Conservation (phyloP, 2,113 vertebrate genomes). For the Notechis scutatus region DNA sequence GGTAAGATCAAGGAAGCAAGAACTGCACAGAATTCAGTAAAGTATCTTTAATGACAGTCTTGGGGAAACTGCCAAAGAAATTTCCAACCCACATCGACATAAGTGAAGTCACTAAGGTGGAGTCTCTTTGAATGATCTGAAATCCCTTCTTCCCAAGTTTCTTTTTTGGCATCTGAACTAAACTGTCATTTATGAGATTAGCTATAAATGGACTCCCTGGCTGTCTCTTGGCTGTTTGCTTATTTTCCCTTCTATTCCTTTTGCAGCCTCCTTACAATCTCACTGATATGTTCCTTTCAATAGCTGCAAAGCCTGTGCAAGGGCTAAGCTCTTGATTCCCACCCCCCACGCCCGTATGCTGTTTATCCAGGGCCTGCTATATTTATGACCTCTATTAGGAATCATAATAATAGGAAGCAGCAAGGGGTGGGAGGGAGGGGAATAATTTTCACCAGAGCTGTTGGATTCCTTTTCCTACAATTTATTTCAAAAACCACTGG, state of each 20-base stretch:
- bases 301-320: accelerated
- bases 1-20: neutral
- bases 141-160: neutral
- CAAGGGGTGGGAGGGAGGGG: neutral
- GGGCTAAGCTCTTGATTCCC: neutral
- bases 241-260: neutral
- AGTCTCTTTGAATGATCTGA: neutral
- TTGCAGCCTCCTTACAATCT: neutral
- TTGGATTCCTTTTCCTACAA: conserved; percentile 7
- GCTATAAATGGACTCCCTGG: neutral
- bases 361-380: neutral
- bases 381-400: neutral
- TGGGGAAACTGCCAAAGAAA: neutral
- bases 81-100: neutral
- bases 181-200: neutral
- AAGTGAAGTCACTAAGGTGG: neutral
- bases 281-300: conserved; percentile 23
- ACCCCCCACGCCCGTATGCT: neutral
- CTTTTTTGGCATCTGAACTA: neutral
- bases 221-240: neutral
- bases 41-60: neutral
- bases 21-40: neutral
- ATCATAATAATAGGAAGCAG: conserved; percentile 19
- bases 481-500: neutral
- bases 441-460: accelerated